Base-by-base conservation (phyloP, 23 tunicate species). In the Botrylloides violaceus region DNA sequence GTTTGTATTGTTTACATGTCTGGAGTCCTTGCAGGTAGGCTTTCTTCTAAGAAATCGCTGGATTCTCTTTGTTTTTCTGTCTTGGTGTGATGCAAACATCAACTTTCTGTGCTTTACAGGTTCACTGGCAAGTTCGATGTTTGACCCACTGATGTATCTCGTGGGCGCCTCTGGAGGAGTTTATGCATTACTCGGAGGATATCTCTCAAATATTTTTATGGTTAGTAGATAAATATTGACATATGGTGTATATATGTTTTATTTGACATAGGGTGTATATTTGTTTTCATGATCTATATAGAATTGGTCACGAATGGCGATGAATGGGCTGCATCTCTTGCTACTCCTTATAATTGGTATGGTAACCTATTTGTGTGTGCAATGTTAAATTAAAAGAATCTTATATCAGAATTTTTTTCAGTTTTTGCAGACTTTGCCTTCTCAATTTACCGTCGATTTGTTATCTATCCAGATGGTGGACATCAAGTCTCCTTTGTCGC, bases 131-230 rank as follows among this genome's bases (percentile, higher is more conserved):
- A 78, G 85, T 15, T 91, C 98, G 25, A 79, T 91, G 27, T 91
- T 91, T 66, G 98, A 91, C 70, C 98, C 98, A 4, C 80, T 71
- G 36, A 66, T 87, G 29, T 87, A 80, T 57, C 64, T 87, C 15
- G 95, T 87, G 35, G 95, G 95, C 18, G 95, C 95, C 20, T 87
- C 95, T 15, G 95, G 95, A 20, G 95, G 95, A 35, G 95, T 87
- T 12, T 87, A 87, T 76, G 95, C 95, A 0, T 49, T 87, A 1
- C 58, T 87, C 4, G 95, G 95, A 27, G 95, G 95, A 1, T 87
- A 80, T 64, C 47, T 87, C 29, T 70, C 86, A 2, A 87, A 87
- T 76, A 81, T 87, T 15, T 7, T 87, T 12, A 71, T 71, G 84
- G 84, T 80, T 53, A 6, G 71, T 47, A 43, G 12, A 7, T 43